Evolutionary conservation across 1,140 invertebrate genomes (phyloP), one percentile per base, ranked within the genome.

Genomic region (Epicauta chinensis): DNA sequence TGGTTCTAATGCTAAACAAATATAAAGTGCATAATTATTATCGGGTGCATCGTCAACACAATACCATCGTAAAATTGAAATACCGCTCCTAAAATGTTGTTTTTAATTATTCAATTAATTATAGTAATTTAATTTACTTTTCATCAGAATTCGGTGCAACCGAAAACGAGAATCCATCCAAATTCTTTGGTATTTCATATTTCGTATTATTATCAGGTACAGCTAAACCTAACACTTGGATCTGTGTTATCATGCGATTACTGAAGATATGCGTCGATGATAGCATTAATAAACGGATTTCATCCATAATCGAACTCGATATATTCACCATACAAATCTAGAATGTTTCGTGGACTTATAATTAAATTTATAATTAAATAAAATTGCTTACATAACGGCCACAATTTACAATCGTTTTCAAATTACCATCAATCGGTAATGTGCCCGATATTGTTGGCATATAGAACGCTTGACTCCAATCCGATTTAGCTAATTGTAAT

Each of bases 361-460:
- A 23, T 23, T 3, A 23, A 23, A 23, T 7, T 23, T 5, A 23
- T 23, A 23, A 23, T 23, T 16, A 16, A 13, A 15, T 9, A 45
- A 31, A 41, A n/a, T n/a, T n/a, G n/a, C 66, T 69, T 62, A 77
- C 71, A 52, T 72, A 70, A 2, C 60, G 60, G 13, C 69, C 69
- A 50, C 76, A 78, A 51, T 76, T 72, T 2, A 81, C 67, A 2
- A 56, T 64, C 0, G 71, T 72, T 62, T 74, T 73, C n/a, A 77
- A 69, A 45, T 70, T 74, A 2, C 78, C 79, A 16, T 73, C 71
- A 11, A 76, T 59, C 11, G 78, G 79, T 44, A 81, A 75, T 0
- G 78, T 64, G 13, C 80, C 80, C 39, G 72, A 71, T 23, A 80
- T 76, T 54, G 72, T 71, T 3, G 79, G 78, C 75, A 79, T 80